phyloP scores from a whole-genome alignment of 2,888 invertebrate genomes.

The Saturnia pavonia region DNA sequence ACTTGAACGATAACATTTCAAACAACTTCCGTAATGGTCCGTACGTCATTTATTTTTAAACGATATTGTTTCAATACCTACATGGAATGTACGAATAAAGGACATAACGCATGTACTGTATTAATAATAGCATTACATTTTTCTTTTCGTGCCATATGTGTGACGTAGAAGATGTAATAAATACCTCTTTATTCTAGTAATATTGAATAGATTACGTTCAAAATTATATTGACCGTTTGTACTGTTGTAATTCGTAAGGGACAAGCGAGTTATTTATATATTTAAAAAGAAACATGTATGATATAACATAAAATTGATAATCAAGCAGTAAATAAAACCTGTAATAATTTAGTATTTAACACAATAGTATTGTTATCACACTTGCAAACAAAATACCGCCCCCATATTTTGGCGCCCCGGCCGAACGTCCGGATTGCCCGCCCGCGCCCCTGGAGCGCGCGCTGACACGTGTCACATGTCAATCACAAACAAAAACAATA shows the following conservation, averaged over 20 bases:
- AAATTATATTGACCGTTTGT: neutral
- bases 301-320: too few species aligned
- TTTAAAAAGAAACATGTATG: too few species aligned
- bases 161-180: neutral
- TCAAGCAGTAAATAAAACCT: too few species aligned
- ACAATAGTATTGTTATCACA: too few species aligned
- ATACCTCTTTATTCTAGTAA: neutral
- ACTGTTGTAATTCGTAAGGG: neutral
- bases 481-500: too few species aligned
- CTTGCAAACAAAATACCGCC: too few species aligned
- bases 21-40: neutral
- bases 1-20: neutral
- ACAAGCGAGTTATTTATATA: too few species aligned
- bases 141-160: slow-evolving; percentile 1
- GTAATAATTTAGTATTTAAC: too few species aligned
- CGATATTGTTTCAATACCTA: neutral
- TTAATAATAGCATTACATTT: neutral
- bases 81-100: slow-evolving; percentile 5
- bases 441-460: too few species aligned
- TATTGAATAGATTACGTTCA: neutral
- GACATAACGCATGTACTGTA: neutral
- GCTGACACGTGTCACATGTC: too few species aligned
- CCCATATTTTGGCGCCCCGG: too few species aligned
- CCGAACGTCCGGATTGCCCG: too few species aligned
- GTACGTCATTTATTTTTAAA: neutral